Percentiles rank a stretch among this genome's conserved stretches.
phyloP scores from a whole-genome alignment of 2,888 invertebrate species.

The Venusia cambrica region DNA sequence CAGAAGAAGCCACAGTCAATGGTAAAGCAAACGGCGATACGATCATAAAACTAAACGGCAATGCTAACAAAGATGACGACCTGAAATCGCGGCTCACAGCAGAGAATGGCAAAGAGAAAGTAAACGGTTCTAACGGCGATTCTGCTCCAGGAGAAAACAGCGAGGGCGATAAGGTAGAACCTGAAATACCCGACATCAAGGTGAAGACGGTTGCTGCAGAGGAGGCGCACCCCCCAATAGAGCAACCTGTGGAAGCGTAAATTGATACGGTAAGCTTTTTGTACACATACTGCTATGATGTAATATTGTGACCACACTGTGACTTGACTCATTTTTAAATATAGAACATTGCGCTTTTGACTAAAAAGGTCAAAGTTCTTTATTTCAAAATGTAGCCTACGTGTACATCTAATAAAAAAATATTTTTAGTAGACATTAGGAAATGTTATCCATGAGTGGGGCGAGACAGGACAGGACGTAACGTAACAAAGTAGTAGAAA shows the following conservation, averaged over 20 bases:
- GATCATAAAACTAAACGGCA: slow-evolving; percentile 54
- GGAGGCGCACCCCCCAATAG: slow-evolving; percentile 62
- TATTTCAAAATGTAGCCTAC: too few species aligned
- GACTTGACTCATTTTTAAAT: too few species aligned
- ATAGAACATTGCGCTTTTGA: too few species aligned
- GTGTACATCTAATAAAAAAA: too few species aligned
- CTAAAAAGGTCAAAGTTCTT: too few species aligned
- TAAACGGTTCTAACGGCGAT: slow-evolving; percentile 52
- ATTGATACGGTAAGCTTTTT: slow-evolving; percentile 52
- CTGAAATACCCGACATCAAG: slow-evolving; percentile 72
- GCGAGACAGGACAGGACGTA: too few species aligned
- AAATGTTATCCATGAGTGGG: too few species aligned
- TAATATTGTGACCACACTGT: too few species aligned
- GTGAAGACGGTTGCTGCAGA: slow-evolving; percentile 79
- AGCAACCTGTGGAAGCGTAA: slow-evolving; percentile 79
- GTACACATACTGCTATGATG: too few species aligned
- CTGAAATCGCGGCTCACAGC: slow-evolving; percentile 59
- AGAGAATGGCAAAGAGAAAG: slow-evolving; percentile 53
- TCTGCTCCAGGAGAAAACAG: slow-evolving; percentile 48
- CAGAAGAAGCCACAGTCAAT: slow-evolving; percentile 49
- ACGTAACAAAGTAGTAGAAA: too few species aligned
- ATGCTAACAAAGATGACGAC: slow-evolving; percentile 54
- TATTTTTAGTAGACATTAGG: too few species aligned
- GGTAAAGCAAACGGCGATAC: slow-evolving; percentile 60
- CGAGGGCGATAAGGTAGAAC: slow-evolving; percentile 57